Conservation (phyloP, 2,113 vertebrate genomes). For the Ginglymostoma cirratum region DNA sequence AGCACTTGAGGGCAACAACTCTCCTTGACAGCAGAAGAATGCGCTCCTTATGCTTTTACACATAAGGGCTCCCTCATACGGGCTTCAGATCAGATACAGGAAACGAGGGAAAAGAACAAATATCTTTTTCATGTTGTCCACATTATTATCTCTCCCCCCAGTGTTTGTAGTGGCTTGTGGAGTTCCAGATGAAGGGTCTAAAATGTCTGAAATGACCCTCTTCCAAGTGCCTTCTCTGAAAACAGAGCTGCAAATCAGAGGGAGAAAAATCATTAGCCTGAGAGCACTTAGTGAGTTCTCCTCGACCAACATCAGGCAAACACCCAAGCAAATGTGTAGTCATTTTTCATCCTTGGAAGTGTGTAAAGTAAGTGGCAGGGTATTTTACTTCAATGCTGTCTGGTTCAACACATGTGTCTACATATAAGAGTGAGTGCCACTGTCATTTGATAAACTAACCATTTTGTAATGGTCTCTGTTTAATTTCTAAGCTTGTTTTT, state of each 20-base stretch:
- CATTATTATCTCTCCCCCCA: not conserved
- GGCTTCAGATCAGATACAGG: not conserved
- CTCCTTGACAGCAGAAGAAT: not conserved
- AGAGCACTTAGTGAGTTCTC: not conserved
- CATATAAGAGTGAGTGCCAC: not conserved
- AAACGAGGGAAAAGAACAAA: not conserved
- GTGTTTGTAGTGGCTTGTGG: not conserved
- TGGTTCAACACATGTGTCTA: not conserved
- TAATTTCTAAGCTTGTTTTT: not conserved
- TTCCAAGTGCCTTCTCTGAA: not conserved
- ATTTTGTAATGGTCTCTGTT: not conserved
- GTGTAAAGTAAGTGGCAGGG: not conserved
- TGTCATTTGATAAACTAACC: not conserved
- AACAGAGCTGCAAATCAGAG: not conserved
- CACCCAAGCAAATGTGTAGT: not conserved
- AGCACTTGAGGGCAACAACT: conserved; percentile 1
- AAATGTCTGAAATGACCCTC: not conserved
- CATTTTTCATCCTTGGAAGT: not conserved
- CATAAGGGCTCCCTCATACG: not conserved
- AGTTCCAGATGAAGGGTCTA: not conserved
- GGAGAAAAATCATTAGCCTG: not conserved
- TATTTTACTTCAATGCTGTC: not conserved
- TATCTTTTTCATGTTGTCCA: not conserved
- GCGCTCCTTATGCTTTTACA: not conserved
- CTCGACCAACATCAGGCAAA: not conserved